Conservation (phyloP, 2,113 vertebrate genomes). For the Thomomys bottae region DNA sequence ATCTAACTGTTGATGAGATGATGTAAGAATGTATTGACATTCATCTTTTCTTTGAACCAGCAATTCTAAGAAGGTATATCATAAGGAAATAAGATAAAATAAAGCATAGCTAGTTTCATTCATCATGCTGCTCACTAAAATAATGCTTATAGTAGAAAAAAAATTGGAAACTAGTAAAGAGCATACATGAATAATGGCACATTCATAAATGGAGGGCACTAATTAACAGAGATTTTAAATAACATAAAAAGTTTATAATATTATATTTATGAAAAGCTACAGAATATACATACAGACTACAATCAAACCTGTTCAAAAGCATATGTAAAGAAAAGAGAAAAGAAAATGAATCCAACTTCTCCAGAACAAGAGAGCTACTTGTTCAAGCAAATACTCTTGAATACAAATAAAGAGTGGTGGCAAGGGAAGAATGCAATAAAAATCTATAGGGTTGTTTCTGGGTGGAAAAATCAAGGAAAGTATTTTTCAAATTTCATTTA, state of each 20-base stretch:
- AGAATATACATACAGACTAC: neutral
- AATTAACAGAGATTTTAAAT: conserved; percentile 23
- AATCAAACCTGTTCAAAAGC: neutral
- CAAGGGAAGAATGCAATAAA: too few relatives aligned
- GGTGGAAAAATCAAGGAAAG: neutral
- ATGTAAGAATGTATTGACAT: neutral
- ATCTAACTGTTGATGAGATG: neutral
- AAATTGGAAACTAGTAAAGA: neutral
- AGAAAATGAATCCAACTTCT: neutral
- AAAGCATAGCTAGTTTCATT: neutral
- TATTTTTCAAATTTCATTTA: neutral
- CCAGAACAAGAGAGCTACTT: neutral
- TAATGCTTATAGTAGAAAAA: conserved; percentile 25
- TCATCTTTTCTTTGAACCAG: neutral
- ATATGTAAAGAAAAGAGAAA: neutral
- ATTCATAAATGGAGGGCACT: neutral
- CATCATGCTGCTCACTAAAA: conserved; percentile 4
- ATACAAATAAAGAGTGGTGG: neutral
- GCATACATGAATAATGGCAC: neutral
- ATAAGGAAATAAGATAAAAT: conserved; percentile 26
- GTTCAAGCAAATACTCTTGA: neutral
- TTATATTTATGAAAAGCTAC: neutral
- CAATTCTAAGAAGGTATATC: conserved; percentile 1
- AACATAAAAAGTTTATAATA: neutral
- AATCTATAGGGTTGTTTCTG: too few relatives aligned